These are phyloP conservation scores for Nebria brevicollis DNA, from an alignment of 2,888 invertebrate genomes.

Conservation along the genomic window DNA sequence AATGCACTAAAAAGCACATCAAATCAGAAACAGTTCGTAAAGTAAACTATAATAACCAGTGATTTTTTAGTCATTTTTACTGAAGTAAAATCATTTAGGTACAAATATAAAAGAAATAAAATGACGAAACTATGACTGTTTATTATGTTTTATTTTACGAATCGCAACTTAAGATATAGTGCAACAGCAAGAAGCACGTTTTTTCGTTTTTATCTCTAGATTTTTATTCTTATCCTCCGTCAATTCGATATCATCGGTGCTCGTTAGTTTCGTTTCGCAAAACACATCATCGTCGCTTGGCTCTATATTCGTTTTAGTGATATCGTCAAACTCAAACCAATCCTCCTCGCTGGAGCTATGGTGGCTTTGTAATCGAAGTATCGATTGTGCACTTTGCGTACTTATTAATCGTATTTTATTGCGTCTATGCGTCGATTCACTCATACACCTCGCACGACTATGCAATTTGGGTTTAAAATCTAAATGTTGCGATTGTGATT, in stretches of 20 bases:
- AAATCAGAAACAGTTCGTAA: background rate
- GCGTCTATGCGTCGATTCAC: conserved; percentile 54
- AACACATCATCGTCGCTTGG: conserved; percentile 7
- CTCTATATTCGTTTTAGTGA: conserved; percentile 17
- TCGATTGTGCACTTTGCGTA: conserved; percentile 52
- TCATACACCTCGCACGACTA: conserved; percentile 50
- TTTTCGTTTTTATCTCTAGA: conserved; percentile 19
- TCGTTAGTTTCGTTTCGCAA: background rate
- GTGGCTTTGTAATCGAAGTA: conserved; percentile 60
- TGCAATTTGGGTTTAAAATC: background rate
- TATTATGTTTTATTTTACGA: background rate
- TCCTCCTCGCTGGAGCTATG: conserved; percentile 64
- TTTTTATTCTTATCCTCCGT: conserved; percentile 18
- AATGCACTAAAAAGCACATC: background rate
- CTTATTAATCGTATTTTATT: conserved; percentile 52
- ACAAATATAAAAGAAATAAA: background rate
- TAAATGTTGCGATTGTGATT: conserved; percentile 28
- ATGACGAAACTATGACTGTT: background rate
- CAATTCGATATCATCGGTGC: background rate
- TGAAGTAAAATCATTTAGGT: too few relatives aligned
- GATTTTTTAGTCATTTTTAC: background rate
- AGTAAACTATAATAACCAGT: background rate
- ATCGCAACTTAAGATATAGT: background rate
- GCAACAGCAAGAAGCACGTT: conserved; percentile 7
- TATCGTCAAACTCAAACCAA: conserved; percentile 62